These are phyloP conservation scores for Tenthredo mesomela DNA, from an alignment of 2,888 invertebrate genomes.

Conservation along the genomic window DNA sequence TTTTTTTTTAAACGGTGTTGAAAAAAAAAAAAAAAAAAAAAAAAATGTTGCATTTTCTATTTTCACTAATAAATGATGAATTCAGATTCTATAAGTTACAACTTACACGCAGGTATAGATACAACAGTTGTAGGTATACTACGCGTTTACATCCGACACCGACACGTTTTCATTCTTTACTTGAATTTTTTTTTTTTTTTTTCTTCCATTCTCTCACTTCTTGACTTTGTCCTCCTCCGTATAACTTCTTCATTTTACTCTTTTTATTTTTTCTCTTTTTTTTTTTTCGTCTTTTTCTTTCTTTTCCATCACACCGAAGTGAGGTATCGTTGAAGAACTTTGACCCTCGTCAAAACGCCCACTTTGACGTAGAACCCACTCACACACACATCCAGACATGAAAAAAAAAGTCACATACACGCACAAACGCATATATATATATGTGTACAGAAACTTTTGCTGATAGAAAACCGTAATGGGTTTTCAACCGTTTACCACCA, in stretches of 20 bases:
- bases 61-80: background rate
- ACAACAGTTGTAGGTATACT: no score
- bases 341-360: slow-evolving; percentile 46
- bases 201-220: background rate
- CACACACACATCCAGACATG: background rate
- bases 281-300: background rate
- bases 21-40: no score
- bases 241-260: slow-evolving; percentile 16
- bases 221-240: slow-evolving; percentile 2
- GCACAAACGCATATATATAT: background rate
- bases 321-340: slow-evolving; percentile 34
- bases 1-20: no score
- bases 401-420: background rate
- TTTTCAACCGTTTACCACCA: slow-evolving; percentile 28
- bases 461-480: slow-evolving; percentile 28
- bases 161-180: background rate
- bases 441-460: background rate
- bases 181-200: background rate
- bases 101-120: no score
- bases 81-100: background rate
- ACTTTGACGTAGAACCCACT: slow-evolving; percentile 27
- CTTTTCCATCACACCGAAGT: slow-evolving; percentile 18
- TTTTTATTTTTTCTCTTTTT: background rate
- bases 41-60: background rate
- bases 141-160: background rate